Percentiles rank a stretch among this genome's conserved stretches.
Conservation (phyloP, 2,888 invertebrate species). For the Xestoiulus laeticollis region DNA sequence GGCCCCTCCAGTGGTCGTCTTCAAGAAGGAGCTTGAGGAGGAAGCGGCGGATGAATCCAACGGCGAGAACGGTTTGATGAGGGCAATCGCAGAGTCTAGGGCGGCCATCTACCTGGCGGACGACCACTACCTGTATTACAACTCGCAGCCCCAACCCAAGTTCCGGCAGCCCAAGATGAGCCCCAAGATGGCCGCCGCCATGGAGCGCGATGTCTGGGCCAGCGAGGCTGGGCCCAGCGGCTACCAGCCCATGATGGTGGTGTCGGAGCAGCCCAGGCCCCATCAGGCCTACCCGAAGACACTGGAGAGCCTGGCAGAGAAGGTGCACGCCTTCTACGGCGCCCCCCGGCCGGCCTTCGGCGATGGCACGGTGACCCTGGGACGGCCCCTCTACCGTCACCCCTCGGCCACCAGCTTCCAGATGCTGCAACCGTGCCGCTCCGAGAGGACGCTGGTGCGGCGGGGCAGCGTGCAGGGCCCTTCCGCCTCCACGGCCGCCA, state of each 20-base stretch:
- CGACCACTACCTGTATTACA: constrained; percentile 58
- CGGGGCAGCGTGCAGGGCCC: constrained; percentile 59
- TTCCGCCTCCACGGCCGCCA: constrained; percentile 60
- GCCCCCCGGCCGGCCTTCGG: constrained; percentile 56
- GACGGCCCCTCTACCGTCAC: constrained; percentile 58
- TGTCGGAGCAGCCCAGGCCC: constrained; percentile 47
- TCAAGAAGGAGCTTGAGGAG: constrained; percentile 84
- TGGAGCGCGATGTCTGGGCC: constrained; percentile 51
- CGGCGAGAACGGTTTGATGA: constrained; percentile 25
- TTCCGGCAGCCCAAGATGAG: constrained; percentile 53
- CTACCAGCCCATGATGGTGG: constrained; percentile 65
- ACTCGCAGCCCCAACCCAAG: constrained; percentile 57
- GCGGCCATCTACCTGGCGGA: constrained; percentile 52
- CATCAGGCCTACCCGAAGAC: constrained; percentile 82
- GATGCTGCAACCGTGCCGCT: constrained; percentile 65
- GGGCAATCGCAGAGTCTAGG: constrained; percentile 3
- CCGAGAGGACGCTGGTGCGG: constrained; percentile 60
- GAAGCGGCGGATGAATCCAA: constrained; percentile 66
- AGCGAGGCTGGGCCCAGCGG: constrained; percentile 66
- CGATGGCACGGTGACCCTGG: constrained; percentile 54
- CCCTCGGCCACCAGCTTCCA: constrained; percentile 63
- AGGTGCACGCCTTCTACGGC: constrained; percentile 89
- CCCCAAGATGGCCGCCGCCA: constrained; percentile 16
- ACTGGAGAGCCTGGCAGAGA: constrained; percentile 88
- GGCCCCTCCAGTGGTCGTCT: constrained; percentile 90